Conservation (phyloP, 2,888 invertebrate species). For the Rhyacophila evoluta region DNA sequence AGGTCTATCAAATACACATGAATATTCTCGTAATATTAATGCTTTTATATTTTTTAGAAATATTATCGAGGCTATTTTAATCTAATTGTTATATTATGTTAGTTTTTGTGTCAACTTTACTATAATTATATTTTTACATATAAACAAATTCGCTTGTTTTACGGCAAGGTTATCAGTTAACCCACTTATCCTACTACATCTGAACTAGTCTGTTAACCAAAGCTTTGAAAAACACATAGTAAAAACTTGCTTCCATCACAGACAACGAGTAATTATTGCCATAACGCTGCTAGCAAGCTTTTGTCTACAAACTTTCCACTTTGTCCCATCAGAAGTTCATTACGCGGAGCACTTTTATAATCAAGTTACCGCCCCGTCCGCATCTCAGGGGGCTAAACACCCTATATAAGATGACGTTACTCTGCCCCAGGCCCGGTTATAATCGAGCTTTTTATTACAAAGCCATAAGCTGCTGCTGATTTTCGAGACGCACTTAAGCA, state of each 20-base stretch:
- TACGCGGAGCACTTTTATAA: constrained; percentile 6
- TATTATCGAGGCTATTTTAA: too few relatives aligned
- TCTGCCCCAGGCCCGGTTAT: not conserved
- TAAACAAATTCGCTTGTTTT: not conserved
- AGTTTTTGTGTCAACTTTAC: too few relatives aligned
- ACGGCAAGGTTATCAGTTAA: not conserved
- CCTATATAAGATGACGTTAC: not conserved
- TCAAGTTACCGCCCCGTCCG: not conserved
- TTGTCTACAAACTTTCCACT: constrained; percentile 24
- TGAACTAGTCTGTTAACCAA: not conserved
- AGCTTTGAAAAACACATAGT: not conserved
- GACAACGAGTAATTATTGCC: constrained; percentile 16
- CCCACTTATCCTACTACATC: not conserved
- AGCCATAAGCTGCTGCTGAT: not conserved
- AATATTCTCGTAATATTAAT: too few relatives aligned
- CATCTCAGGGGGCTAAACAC: not conserved
- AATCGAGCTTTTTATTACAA: constrained; percentile 4
- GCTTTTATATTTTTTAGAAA: too few relatives aligned
- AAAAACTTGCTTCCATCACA: not conserved
- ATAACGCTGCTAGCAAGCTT: not conserved
- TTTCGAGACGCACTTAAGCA: not conserved
- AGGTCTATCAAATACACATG: too few relatives aligned
- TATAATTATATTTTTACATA: too few relatives aligned
- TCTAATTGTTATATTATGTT: too few relatives aligned
- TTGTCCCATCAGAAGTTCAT: constrained; percentile 19